Evolutionary conservation across 2,113 vertebrate species (phyloP).

Genomic region (Isichthys henryi): DNA sequence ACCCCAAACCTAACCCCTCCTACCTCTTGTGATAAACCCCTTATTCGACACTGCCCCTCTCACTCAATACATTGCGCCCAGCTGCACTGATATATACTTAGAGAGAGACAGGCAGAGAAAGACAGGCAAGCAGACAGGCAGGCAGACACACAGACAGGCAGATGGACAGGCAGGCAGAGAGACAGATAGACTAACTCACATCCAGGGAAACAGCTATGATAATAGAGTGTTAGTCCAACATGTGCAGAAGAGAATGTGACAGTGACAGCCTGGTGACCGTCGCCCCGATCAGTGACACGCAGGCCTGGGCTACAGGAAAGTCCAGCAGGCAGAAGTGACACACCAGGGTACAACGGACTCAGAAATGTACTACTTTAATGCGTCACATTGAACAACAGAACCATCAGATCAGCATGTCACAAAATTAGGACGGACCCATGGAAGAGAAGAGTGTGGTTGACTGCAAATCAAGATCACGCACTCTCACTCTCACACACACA

Average conservation of each 20-base stretch:
- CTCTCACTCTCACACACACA: no score
- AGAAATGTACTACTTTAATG: slow-evolving; percentile 30
- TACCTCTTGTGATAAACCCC: no score
- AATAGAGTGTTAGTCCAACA: neutral
- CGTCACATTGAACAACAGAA: slow-evolving; percentile 26
- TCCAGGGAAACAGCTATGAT: slow-evolving; percentile 22
- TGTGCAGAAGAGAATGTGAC: neutral
- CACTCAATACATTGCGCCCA: no score
- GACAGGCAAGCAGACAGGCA: slow-evolving; percentile 17
- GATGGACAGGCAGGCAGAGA: slow-evolving; percentile 18
- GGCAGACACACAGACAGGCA: neutral
- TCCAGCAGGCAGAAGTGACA: neutral
- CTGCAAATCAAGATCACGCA: neutral
- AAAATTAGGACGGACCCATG: neutral
- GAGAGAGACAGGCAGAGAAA: neutral
- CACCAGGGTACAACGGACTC: slow-evolving; percentile 1
- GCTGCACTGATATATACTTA: no score
- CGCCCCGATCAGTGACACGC: neutral
- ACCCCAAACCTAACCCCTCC: no score
- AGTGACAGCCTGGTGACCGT: neutral
- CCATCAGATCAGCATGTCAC: neutral
- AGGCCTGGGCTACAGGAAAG: neutral
- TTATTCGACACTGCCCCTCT: no score
- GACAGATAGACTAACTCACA: neutral
- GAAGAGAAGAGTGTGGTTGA: neutral